Evolutionary conservation across 1,140 invertebrate species (phyloP), one percentile per base, ranked within the genome.

Genomic region (Drosophila sp.): DNA sequence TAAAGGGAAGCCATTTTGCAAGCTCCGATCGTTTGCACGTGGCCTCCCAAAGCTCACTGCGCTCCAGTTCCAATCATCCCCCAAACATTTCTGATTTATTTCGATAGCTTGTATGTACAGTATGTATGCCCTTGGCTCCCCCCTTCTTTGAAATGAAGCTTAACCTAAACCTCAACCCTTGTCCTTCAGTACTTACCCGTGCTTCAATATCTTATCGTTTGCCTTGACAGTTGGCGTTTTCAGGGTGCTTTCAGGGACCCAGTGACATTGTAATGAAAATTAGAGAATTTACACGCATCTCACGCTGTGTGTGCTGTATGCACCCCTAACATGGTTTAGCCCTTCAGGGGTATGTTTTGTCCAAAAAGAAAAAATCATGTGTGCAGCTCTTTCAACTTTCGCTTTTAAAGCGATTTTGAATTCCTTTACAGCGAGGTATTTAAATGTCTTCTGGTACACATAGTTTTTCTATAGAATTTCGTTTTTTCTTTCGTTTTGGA

Each of bases 231-330:
- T 72, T 67, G 53, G 43, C 76, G 72, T 48, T 71, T 66, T 77
- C 77, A 73, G 83, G 83, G 83, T 87, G 83, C 83, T 87, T 87
- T 79, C 83, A 89, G 89, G 84, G 83, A 87, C 83, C 83, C 69
- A 87, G 29, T 87, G 79, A 87, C 83, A 87, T 87, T 87, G 83
- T 87, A 87, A 87, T 87, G 81, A 84, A 36, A 53, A 73, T 77
- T 82, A 71, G 67, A 79, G 36, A 79, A 73, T 77, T 79, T 83
- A 83, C 78, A 82, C 82, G 59, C 82, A 84, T 84, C 76, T 69
- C 80, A 70, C 63, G 77, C 80, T 80, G 80, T 45, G 61, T 77
- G 71, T 38, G 43, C 40, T 34, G 18, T 62, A 2, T 48, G 75
- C 76, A 83, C 76, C 76, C 79, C 79, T 77, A 71, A 74, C 75